Evolutionary conservation across 1,140 invertebrate species (phyloP).

Genomic region (Penaeus indicus): DNA sequence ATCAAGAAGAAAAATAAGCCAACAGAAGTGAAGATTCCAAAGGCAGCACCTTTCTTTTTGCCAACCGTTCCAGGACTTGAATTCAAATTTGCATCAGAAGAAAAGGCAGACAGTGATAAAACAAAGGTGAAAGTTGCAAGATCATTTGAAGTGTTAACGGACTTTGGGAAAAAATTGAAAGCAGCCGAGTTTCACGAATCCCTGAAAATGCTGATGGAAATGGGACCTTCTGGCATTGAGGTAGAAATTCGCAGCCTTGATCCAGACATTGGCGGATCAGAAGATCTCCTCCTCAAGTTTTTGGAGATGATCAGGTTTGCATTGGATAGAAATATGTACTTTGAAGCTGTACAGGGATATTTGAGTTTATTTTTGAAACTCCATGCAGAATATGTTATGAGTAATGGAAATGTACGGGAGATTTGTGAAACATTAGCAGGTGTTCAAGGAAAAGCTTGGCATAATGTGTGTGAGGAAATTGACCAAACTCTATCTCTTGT

Average conservation of each 20-base stretch:
- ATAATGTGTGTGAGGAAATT: conserved; percentile 55
- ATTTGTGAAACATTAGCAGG: conserved; percentile 48
- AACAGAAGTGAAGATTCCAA: conserved; percentile 83
- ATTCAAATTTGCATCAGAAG: conserved; percentile 81
- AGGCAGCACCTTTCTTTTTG: conserved; percentile 94
- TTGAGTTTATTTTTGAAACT: conserved; percentile 91
- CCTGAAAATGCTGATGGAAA: conserved; percentile 82
- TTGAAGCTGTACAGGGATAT: conserved; percentile 93
- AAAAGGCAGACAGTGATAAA: conserved; percentile 30
- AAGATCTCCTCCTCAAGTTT: conserved; percentile 82
- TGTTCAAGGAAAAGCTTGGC: conserved; percentile 52
- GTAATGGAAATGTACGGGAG: conserved; percentile 70
- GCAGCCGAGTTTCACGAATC: conserved; percentile 69
- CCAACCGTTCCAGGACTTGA: conserved; percentile 89
- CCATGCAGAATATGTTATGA: conserved; percentile 79
- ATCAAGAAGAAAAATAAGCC: conserved; percentile 93
- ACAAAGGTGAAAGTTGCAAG: conserved; percentile 59
- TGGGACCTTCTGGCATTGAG: conserved; percentile 90
- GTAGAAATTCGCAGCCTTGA: conserved; percentile 88
- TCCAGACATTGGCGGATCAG: conserved; percentile 79
- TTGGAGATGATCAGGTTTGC: conserved; percentile 81
- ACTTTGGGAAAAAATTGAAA: conserved; percentile 66
- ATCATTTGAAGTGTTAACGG: conserved; percentile 60
- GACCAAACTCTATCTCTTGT: conserved; percentile 62
- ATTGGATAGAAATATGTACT: conserved; percentile 84